Percentiles rank a stretch among this genome's conserved stretches.
These are phyloP conservation scores for Drosophila birchii DNA, from an alignment of 2,888 invertebrate genomes.

Conservation along the genomic window DNA sequence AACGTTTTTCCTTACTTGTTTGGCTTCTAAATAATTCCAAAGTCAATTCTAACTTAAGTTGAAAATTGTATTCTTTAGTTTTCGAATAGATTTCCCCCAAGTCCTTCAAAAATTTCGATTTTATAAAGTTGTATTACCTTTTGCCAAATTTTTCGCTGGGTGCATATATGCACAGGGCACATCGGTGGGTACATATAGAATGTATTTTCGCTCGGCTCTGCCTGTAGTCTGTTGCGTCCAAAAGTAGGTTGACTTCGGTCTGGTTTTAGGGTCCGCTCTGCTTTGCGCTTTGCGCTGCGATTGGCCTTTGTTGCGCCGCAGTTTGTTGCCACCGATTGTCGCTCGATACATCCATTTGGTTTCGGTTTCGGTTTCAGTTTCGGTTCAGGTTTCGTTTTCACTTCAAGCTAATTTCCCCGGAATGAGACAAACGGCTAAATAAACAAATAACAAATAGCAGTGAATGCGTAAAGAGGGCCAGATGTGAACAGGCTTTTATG, in stretches of 20 bases:
- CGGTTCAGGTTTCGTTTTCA: conserved; percentile 47
- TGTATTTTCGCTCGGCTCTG: conserved; percentile 43
- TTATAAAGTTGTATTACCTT: too few relatives aligned
- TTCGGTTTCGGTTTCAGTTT: conserved; percentile 44
- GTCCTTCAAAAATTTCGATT: too few relatives aligned
- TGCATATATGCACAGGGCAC: conserved; percentile 15
- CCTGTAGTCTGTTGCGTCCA: conserved; percentile 70
- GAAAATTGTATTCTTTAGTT: too few relatives aligned
- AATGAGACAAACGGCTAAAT: conserved; percentile 55
- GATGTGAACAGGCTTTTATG: conserved; percentile 43
- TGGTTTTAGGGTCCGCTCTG: conserved; percentile 51
- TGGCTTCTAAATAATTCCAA: too few relatives aligned
- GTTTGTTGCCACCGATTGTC: conserved; percentile 31
- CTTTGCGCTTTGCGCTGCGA: conserved; percentile 30
- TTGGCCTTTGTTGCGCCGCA: conserved; percentile 47
- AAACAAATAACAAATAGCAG: conserved; percentile 21
- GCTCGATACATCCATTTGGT: conserved; percentile 40
- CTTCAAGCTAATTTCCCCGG: conserved; percentile 57
- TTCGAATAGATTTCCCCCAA: too few relatives aligned
- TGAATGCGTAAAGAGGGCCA: conserved; percentile 13
- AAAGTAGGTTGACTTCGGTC: conserved; percentile 72
- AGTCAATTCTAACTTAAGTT: too few relatives aligned
- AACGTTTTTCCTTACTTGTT: too few relatives aligned
- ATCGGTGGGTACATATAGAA: conserved; percentile 12
- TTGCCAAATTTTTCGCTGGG: conserved; percentile 9